Conservation (phyloP, 2,797 vertebrate genomes). For the Sphenopsis melanotis region DNA sequence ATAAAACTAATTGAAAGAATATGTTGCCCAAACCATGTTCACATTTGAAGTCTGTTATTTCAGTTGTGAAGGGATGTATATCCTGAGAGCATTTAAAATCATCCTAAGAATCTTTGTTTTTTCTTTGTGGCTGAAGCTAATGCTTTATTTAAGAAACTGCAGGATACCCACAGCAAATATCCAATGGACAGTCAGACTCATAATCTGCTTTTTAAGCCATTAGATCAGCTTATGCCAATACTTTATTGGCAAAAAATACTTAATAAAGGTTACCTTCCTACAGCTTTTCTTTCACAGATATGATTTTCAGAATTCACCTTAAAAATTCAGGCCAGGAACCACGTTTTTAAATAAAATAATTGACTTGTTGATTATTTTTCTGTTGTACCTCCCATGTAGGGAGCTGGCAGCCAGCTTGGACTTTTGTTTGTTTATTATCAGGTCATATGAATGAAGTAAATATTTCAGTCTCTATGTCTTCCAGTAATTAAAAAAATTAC, state of each 20-base stretch:
- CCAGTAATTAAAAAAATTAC: background rate
- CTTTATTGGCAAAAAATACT: background rate
- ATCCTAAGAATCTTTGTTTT: constrained; percentile 27
- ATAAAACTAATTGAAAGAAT: constrained; percentile 3
- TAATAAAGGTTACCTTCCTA: background rate
- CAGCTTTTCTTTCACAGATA: background rate
- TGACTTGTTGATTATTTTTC: background rate
- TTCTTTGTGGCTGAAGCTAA: constrained; percentile 21
- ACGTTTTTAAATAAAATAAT: background rate
- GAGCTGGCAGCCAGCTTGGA: background rate
- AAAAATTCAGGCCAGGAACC: background rate
- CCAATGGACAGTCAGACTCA: background rate
- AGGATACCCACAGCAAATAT: background rate
- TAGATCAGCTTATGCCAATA: background rate
- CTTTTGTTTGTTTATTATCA: background rate
- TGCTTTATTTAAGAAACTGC: constrained; percentile 43
- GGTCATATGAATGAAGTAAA: background rate
- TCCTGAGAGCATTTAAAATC: constrained; percentile 16
- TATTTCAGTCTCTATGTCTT: background rate
- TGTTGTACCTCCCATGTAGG: background rate
- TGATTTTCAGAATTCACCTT: background rate
- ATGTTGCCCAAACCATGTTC: constrained; percentile 25
- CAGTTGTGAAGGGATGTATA: background rate
- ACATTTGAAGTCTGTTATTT: constrained; percentile 46
- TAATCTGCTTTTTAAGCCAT: background rate